A percentile compares a stretch with the other conserved stretches of the same genome.
Conservation (phyloP, 2,888 invertebrate genomes). For the Mimachlamys varia region DNA sequence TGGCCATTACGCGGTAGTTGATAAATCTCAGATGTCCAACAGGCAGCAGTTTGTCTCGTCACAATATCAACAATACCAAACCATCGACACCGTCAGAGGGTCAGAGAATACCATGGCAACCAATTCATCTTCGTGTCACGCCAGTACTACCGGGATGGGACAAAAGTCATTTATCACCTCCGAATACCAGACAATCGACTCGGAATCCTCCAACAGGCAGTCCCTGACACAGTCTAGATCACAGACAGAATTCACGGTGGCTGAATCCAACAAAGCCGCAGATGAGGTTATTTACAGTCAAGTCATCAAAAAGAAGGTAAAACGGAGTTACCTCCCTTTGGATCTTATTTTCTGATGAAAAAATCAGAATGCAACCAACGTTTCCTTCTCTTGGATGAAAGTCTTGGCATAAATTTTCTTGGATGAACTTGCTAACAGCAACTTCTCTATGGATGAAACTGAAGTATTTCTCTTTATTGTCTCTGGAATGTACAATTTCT, state of each 20-base stretch:
- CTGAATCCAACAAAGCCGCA: background rate
- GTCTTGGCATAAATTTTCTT: background rate
- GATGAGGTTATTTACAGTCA: background rate
- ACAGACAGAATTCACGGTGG: background rate
- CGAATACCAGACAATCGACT: background rate
- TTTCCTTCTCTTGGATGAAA: background rate
- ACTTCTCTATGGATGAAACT: background rate
- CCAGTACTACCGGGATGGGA: background rate
- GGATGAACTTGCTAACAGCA: background rate
- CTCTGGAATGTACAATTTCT: background rate
- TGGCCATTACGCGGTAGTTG: background rate
- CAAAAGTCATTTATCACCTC: background rate
- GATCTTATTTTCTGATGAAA: background rate
- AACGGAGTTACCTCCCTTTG: slow-evolving; percentile 4
- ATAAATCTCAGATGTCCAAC: background rate
- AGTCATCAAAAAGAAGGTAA: slow-evolving; percentile 17
- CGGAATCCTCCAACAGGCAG: background rate
- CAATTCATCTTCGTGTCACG: background rate
- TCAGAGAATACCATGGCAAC: background rate
- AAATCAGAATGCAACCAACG: background rate
- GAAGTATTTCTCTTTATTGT: background rate
- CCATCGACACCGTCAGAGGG: background rate
- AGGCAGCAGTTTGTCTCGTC: background rate
- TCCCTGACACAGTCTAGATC: background rate
- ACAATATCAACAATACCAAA: background rate